Base-by-base conservation (phyloP, 2,888 invertebrate species). In the Callinectes sapidus region DNA sequence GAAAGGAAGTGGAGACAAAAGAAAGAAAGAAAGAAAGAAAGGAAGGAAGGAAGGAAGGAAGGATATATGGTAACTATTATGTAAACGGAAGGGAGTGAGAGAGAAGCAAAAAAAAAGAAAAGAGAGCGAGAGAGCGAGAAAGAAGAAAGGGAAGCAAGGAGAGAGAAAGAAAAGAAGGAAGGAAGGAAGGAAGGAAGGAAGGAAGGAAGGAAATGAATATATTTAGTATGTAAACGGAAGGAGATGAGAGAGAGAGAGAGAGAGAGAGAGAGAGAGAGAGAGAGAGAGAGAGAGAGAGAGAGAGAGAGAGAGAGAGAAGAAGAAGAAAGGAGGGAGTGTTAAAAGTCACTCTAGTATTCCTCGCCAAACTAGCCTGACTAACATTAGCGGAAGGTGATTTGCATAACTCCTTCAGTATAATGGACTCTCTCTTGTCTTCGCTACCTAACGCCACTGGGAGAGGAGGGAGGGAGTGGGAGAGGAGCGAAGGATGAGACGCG, bases 321-420 rank as follows among this genome's bases (percentile, higher is more conserved):
- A 48, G 48, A 48, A 10, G 28, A 10, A 28, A 28, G 28, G 71
- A 71, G 3, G 28, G 1, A 71, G 28, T 28, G 71, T 71, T 61
- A 71, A 71, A 28, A 71, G 71, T 71, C n/a, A 28, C 71, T 71
- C 6, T 23, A 23, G 61, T 61, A 61, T 61, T 61, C 71, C 71
- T 71, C 71, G 71, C 71, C 28, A 28, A 71, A 71, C 71, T 71
- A 48, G 3, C 48, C 48, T 48, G 48, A 48, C 48, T 48, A 10
- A 48, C 48, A 48, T 48, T 48, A 48, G 48, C 48, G 10, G 71
- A 28, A 71, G 71, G 71, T 71, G 71, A 71, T 71, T 71, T 71
- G 71, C 71, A 71, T 71, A 71, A 71, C 71, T 71, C 71, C 71
- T 71, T 71, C 71, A 71, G 71, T 28, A 71, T 71, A 71, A 71